Evolutionary conservation across 2,797 vertebrate species (phyloP).

Genomic region (Rhodeus uyekii): DNA sequence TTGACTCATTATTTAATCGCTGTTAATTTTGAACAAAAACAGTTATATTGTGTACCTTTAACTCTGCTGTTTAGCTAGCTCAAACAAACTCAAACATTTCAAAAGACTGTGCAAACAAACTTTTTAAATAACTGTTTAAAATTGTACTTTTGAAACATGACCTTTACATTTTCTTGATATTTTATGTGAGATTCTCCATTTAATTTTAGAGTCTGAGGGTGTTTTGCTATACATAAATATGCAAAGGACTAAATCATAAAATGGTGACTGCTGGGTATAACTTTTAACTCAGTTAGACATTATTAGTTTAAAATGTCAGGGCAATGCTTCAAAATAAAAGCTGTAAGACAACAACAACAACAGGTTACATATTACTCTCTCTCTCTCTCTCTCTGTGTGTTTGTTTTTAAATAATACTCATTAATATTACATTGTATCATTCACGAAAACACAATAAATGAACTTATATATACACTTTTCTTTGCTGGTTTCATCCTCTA

Average conservation of each 20-base stretch:
- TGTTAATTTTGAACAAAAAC: background rate
- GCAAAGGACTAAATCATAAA: background rate
- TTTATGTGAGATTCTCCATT: background rate
- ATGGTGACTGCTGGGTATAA: background rate
- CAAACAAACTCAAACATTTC: background rate
- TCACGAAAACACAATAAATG: background rate
- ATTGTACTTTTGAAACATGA: background rate
- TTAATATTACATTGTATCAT: background rate
- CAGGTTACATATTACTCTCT: too few relatives aligned
- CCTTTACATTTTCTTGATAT: background rate
- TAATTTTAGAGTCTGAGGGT: background rate
- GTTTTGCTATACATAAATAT: background rate
- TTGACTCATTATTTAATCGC: background rate
- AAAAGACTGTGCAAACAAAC: background rate
- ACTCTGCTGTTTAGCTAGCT: background rate
- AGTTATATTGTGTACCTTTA: background rate
- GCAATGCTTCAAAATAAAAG: background rate
- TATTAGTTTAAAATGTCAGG: background rate
- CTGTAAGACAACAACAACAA: background rate
- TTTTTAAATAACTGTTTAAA: background rate
- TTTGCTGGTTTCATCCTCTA: background rate
- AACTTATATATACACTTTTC: background rate
- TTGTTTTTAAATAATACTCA: background rate
- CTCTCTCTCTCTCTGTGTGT: too few relatives aligned
- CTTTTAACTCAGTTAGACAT: background rate